Evolutionary conservation across 2,797 vertebrate species (phyloP).

Genomic region (Hypotaenidia philippensis): DNA sequence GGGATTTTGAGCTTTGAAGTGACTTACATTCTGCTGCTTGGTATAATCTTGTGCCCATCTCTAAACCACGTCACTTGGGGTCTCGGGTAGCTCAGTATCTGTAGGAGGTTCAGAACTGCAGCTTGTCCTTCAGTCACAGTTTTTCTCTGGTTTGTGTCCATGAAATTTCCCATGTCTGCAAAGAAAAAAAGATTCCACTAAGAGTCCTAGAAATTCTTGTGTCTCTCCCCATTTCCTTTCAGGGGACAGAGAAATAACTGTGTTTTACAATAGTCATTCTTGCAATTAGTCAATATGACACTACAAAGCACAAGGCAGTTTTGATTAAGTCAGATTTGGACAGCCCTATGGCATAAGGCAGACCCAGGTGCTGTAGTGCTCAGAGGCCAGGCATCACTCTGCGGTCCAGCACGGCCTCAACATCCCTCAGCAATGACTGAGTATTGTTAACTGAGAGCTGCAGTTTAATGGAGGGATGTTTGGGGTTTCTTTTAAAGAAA

Average conservation of each 20-base stretch:
- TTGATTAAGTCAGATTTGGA: not conserved
- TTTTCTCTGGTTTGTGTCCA: conserved; percentile 84
- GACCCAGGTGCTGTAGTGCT: not conserved
- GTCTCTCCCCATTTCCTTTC: not conserved
- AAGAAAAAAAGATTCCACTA: conserved; percentile 18
- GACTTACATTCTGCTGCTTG: conserved; percentile 92
- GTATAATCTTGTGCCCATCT: conserved; percentile 95
- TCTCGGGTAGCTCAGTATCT: conserved; percentile 85
- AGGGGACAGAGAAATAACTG: not conserved
- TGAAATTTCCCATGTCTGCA: conserved; percentile 89
- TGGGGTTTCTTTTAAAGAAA: not conserved
- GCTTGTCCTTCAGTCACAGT: conserved; percentile 86
- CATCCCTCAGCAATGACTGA: not conserved
- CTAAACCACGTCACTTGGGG: conserved; percentile 94
- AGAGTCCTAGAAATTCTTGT: not conserved
- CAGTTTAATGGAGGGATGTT: not conserved
- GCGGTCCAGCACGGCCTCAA: accelerated
- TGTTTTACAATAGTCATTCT: not conserved
- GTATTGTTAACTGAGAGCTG: not conserved
- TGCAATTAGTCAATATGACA: not conserved
- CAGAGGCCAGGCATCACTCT: not conserved
- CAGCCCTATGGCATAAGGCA: not conserved
- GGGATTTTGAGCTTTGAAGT: not conserved
- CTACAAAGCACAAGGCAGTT: not conserved
- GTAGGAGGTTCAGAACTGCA: conserved; percentile 84